Base-by-base conservation (phyloP, 2,113 vertebrate species). In the Limanda limanda region DNA sequence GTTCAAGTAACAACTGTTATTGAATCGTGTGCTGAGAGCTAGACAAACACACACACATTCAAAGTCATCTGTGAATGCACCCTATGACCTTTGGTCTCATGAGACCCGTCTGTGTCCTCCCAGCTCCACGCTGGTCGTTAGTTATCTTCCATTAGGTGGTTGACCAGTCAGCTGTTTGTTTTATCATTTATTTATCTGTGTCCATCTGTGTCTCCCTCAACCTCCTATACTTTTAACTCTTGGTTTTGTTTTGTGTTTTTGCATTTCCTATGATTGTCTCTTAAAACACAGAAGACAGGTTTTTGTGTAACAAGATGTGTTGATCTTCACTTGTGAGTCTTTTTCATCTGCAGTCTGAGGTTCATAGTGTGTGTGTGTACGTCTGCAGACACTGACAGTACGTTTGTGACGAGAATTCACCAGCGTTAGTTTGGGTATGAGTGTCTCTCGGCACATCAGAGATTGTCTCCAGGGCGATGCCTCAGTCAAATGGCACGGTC, bases 181-280 rank as follows among this genome's bases (percentile, higher is more conserved):
- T 77, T 54, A 83, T 88, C 3, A 89, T 56, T 87, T 83, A 86
- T 87, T 87, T 35, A 92, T 25, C 72, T 82, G 54, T 65, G n/a
- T 81, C 58, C 27, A 3, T 70, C 25, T 71, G 47, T 24, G 45
- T 68, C 57, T 74, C 51, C 31, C 14, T 21, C 48, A 55, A 8
- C 51, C 40, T 24, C n/a, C 4, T 58, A 8, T 70, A n/a, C 63
- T 52, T 70, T 48, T 69, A 64, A 64, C 54, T 57, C 65, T 75
- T 63, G 20, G 25, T 25, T 55, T 5, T 6, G 6, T 31, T 15
- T 54, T 71, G 8, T 37, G 35, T 9, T 42, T 21, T 40, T n/a
- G 18, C 25, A 1, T 51, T 20, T 47, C 45, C 45, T 37, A 37
- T 2, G 35, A 37, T 37, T 9, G 35, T 37, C 35, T 37, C 35